Conservation (phyloP, 1,140 invertebrate species). For the Varroa destructor region DNA sequence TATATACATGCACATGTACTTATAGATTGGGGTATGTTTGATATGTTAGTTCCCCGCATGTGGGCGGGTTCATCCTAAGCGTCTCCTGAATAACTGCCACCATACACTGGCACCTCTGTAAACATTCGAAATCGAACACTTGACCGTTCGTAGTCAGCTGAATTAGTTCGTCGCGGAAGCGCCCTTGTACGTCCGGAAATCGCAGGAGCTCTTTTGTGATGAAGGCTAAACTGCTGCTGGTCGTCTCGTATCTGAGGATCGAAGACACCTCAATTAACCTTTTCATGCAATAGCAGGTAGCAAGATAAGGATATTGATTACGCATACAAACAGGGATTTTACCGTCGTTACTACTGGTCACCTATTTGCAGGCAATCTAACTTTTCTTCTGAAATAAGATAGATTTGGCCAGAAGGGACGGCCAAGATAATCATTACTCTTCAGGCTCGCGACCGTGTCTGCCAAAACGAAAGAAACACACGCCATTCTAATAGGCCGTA, state of each 20-base stretch:
- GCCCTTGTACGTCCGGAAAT: conserved; percentile 2
- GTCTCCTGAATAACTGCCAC: conserved; percentile 19
- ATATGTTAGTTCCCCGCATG: neutral
- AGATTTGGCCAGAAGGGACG: too few species aligned
- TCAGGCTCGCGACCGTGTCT: too few species aligned
- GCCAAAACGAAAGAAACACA: too few species aligned
- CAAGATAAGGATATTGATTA: too few species aligned
- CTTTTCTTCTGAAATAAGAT: too few species aligned
- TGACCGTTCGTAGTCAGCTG: neutral
- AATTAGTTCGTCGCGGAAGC: neutral
- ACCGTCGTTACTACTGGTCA: too few species aligned
- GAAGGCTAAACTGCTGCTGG: conserved; percentile 18
- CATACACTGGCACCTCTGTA: conserved; percentile 16
- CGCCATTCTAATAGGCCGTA: too few species aligned
- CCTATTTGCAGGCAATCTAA: too few species aligned
- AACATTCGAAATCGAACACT: conserved; percentile 11
- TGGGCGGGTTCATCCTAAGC: neutral
- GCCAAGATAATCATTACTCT: too few species aligned
- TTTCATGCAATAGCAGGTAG: neutral
- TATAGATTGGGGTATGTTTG: too few species aligned
- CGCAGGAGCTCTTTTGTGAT: conserved; percentile 6
- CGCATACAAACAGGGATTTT: too few species aligned
- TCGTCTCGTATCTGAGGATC: conserved; percentile 7
- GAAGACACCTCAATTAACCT: neutral
- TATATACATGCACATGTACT: too few species aligned